These are phyloP conservation scores for Petrocephalus microphthalmus DNA, from an alignment of 2,113 vertebrate species.

Conservation along the genomic window DNA sequence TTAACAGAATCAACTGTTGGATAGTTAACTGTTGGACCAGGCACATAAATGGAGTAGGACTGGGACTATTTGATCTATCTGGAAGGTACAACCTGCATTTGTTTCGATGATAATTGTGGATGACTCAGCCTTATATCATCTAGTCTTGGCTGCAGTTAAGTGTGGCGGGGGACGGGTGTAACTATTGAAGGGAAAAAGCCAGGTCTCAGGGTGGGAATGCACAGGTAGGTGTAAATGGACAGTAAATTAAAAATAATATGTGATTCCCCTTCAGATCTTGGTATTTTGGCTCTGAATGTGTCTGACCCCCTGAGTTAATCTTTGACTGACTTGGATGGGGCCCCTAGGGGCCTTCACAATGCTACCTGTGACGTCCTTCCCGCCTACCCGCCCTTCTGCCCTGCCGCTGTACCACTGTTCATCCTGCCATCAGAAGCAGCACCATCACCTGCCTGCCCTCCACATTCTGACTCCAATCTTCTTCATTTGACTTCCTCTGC, in stretches of 20 bases:
- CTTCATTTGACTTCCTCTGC: not conserved
- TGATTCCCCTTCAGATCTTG: not conserved
- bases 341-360: not conserved
- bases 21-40: not conserved
- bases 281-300: not conserved
- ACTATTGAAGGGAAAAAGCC: not conserved
- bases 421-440: not conserved
- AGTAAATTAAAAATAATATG: slow-evolving; percentile 17
- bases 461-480: not conserved
- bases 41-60: not conserved
- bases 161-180: slow-evolving; percentile 6
- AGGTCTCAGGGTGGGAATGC: not conserved
- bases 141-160: slow-evolving; percentile 8
- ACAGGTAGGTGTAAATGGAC: not conserved
- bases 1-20: no score
- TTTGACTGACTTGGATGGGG: not conserved
- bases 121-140: slow-evolving; percentile 20
- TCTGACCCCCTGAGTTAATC: not conserved
- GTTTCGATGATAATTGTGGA: slow-evolving; percentile 12
- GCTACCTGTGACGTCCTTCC: not conserved
- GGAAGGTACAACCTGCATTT: slow-evolving; percentile 11
- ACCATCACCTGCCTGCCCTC: not conserved
- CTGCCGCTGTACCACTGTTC: not conserved
- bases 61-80: not conserved
- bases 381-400: not conserved